phyloP scores from a whole-genome alignment of 2,888 invertebrate species.

The Drosophila maculinotata region DNA sequence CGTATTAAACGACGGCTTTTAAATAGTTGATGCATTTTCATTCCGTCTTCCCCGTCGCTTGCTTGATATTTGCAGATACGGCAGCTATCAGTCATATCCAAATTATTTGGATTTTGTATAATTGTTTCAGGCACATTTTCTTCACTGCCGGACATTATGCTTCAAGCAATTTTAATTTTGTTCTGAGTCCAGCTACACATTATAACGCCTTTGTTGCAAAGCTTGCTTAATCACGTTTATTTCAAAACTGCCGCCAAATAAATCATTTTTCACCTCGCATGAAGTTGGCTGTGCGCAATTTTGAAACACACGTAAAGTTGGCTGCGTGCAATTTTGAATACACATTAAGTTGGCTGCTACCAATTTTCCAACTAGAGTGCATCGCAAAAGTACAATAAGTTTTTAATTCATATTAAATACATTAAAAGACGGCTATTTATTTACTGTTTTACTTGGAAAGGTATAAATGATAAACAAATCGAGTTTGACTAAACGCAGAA shows the following conservation, averaged over 20 bases:
- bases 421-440: not conserved
- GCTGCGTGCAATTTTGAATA: slow-evolving; percentile 18
- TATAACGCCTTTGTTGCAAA: not conserved
- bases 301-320: slow-evolving; percentile 15
- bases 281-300: slow-evolving; percentile 22
- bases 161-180: slow-evolving; percentile 18
- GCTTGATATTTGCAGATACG: slow-evolving; percentile 40
- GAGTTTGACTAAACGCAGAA: slow-evolving; percentile 4
- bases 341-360: slow-evolving; percentile 42
- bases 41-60: slow-evolving; percentile 23
- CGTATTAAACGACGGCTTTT: slow-evolving; percentile 41
- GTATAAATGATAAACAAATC: slow-evolving; percentile 25
- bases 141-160: slow-evolving; percentile 25
- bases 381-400: slow-evolving; percentile 1
- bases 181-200: slow-evolving; percentile 13
- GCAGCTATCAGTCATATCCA: slow-evolving; percentile 41
- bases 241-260: slow-evolving; percentile 14
- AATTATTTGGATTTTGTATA: slow-evolving; percentile 8
- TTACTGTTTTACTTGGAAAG: not conserved
- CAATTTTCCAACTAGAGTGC: slow-evolving; percentile 27
- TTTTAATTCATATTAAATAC: not conserved
- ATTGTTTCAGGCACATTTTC: slow-evolving; percentile 10
- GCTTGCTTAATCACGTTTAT: not conserved
- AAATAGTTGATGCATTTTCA: slow-evolving; percentile 48
- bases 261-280: slow-evolving; percentile 3